Conservation (phyloP, 2,888 invertebrate genomes). For the Pollenia angustigena region DNA sequence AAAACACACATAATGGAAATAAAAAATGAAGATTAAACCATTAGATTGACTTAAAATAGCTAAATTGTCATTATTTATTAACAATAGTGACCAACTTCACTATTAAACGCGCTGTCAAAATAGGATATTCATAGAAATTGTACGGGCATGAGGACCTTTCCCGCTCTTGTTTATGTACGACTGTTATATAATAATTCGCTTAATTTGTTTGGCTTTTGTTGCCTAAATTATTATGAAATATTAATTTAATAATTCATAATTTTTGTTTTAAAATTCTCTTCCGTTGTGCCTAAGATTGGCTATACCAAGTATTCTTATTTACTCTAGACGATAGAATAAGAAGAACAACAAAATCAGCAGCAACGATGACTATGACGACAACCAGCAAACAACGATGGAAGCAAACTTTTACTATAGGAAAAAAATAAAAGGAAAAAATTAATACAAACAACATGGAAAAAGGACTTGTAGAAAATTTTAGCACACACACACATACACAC, state of each 20-base stretch:
- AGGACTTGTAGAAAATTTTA: conserved; percentile 46
- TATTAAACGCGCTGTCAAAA: no score
- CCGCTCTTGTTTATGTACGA: no score
- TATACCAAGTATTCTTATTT: conserved; percentile 24
- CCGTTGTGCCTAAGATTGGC: conserved; percentile 15
- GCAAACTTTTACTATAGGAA: conserved; percentile 61
- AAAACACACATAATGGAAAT: no score
- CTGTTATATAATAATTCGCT: no score
- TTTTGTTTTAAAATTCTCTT: neutral
- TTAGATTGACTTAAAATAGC: no score
- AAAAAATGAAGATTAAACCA: no score
- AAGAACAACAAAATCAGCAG: conserved; percentile 67
- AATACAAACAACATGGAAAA: conserved; percentile 54
- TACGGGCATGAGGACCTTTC: no score
- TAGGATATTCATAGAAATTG: no score
- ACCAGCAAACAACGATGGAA: conserved; percentile 59
- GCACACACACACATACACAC: conserved; percentile 12
- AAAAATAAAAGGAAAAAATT: conserved; percentile 40
- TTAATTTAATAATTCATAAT: no score
- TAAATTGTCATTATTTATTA: no score
- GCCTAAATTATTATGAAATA: neutral
- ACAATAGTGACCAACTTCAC: no score
- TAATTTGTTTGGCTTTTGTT: no score
- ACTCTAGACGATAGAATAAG: conserved; percentile 65
- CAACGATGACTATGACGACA: conserved; percentile 58